Evolutionary conservation across 2,113 vertebrate genomes (phyloP).

Genomic region (Bubalus kerabau): DNA sequence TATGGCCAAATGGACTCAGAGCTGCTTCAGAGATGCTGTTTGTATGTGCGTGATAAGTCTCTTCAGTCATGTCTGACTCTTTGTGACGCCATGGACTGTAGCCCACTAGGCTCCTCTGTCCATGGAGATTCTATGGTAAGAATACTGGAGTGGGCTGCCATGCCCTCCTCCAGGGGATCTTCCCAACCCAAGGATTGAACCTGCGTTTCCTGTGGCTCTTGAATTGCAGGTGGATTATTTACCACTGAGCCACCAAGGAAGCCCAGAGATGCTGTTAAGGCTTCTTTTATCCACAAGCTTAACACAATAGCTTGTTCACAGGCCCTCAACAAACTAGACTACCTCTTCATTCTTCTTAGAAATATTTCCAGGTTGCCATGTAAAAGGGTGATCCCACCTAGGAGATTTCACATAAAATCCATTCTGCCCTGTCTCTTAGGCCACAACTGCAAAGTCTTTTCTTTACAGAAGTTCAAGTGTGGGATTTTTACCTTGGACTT

Average conservation of each 20-base stretch:
- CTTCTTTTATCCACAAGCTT: not conserved
- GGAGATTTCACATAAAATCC: not conserved
- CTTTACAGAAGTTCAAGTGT: not conserved
- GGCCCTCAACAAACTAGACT: not conserved
- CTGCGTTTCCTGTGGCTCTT: not conserved
- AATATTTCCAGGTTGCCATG: not conserved
- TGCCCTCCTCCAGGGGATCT: not conserved
- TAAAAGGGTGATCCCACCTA: not conserved
- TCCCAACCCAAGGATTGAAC: fast-evolving
- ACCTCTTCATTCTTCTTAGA: not conserved
- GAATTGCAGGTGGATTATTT: not conserved
- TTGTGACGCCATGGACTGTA: not conserved
- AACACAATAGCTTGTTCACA: not conserved
- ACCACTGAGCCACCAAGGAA: not conserved
- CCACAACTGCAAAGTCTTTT: not conserved
- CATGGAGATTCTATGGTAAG: not conserved
- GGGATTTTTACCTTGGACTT: not conserved
- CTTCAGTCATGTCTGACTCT: not conserved
- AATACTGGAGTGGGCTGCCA: not conserved
- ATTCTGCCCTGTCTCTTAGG: not conserved
- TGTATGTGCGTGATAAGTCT: fast-evolving
- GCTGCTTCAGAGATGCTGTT: not conserved
- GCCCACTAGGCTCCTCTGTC: not conserved
- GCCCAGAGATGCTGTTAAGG: not conserved
- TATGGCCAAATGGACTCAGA: not conserved